A percentile compares a stretch with the other conserved stretches of the same genome.
Evolutionary conservation across 2,113 vertebrate species (phyloP).

Genomic region (Panthera tigris): DNA sequence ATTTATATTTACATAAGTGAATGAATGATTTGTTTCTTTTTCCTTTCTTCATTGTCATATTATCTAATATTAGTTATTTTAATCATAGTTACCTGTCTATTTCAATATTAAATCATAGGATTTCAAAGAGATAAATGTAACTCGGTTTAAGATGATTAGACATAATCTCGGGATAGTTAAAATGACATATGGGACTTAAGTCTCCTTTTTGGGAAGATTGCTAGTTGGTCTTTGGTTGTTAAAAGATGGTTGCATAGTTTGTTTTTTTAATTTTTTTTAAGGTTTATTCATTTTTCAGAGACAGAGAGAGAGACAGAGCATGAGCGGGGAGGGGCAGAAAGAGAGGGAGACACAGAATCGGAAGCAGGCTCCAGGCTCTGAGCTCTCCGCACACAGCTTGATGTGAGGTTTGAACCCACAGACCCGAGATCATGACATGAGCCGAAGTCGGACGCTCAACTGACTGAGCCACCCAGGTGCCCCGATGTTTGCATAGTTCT

Average conservation of each 20-base stretch:
- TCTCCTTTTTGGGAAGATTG: not conserved
- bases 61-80: not conserved
- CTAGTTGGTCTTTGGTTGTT: not conserved
- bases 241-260: not conserved
- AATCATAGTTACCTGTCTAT: not conserved
- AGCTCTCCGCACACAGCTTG: too few species aligned
- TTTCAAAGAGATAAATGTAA: not conserved
- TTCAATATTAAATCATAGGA: not conserved
- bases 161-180: not conserved
- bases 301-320: too few species aligned
- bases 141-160: not conserved
- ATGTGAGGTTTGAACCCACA: too few species aligned
- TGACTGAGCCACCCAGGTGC: too few species aligned
- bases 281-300: too few species aligned
- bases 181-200: not conserved
- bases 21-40: not conserved
- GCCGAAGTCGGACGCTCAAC: too few species aligned
- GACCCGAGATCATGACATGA: too few species aligned
- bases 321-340: too few species aligned
- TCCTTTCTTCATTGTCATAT: not conserved
- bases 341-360: too few species aligned
- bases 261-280: too few species aligned
- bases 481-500: not conserved
- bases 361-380: too few species aligned
- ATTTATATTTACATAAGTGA: not conserved